Evolutionary conservation across 2,797 vertebrate species (phyloP).

Genomic region (Rachycentron canadum): DNA sequence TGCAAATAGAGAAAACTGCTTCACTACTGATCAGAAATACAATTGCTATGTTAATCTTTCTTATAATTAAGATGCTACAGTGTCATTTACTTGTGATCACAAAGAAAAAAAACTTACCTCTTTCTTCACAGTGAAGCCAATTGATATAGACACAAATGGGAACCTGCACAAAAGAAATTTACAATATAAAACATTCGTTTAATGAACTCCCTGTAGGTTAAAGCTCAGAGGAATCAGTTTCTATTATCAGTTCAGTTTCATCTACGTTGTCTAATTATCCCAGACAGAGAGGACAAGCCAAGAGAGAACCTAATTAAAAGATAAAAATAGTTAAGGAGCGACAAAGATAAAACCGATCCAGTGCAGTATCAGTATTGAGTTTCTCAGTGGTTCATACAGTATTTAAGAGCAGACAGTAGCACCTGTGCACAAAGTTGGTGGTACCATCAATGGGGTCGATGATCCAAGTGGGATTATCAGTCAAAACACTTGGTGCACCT

Average conservation of each 20-base stretch:
- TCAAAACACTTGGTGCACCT: conserved; percentile 89
- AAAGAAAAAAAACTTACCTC: conserved; percentile 83
- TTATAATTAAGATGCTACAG: conserved; percentile 36
- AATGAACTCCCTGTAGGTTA: conserved; percentile 67
- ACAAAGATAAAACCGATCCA: conserved; percentile 53
- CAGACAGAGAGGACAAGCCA: conserved; percentile 65
- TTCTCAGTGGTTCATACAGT: conserved; percentile 6
- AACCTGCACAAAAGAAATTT: conserved; percentile 83
- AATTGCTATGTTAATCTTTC: conserved; percentile 25
- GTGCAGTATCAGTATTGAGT: conserved; percentile 7
- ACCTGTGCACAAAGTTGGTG: conserved; percentile 86
- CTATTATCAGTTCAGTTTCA: conserved; percentile 74
- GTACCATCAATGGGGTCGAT: conserved; percentile 88
- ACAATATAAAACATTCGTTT: conserved; percentile 50
- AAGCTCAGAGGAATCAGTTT: conserved; percentile 67
- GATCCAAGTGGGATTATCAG: conserved; percentile 94
- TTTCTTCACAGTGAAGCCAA: conserved; percentile 94
- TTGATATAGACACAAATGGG: conserved; percentile 94
- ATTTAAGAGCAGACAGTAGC: conserved; percentile 17
- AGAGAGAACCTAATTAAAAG: conserved; percentile 78
- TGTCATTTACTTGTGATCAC: conserved; percentile 9
- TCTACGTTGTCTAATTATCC: conserved; percentile 74
- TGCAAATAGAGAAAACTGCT: conserved; percentile 10
- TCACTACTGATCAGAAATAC: conserved; percentile 15
- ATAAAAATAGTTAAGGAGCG: conserved; percentile 74